Evolutionary conservation across 1,140 invertebrate genomes (phyloP).

Genomic region (Aphaenogaster rudis): DNA sequence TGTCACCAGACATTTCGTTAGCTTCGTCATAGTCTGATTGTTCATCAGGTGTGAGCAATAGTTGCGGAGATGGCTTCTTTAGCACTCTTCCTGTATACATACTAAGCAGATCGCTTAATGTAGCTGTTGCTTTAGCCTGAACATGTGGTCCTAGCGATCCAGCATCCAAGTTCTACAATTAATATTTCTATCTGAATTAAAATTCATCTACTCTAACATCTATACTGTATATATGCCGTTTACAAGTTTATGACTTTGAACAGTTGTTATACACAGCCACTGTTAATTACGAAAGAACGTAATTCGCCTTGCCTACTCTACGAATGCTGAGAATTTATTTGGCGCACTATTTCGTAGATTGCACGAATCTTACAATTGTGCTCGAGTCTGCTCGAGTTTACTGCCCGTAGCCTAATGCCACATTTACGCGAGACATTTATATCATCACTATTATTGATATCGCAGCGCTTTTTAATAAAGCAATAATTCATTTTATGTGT

Average conservation of each 20-base stretch:
- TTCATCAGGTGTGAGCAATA: slow-evolving; percentile 81
- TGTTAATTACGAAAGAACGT: slow-evolving; percentile 20
- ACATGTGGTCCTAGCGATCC: slow-evolving; percentile 82
- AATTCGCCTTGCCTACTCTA: slow-evolving; percentile 41
- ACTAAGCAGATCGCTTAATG: slow-evolving; percentile 82
- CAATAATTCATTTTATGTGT: neutral
- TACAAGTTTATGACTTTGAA: slow-evolving; percentile 33
- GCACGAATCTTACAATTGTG: neutral
- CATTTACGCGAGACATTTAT: neutral
- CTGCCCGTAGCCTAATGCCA: neutral
- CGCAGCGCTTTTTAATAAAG: neutral
- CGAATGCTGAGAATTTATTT: neutral
- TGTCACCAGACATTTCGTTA: slow-evolving; percentile 79
- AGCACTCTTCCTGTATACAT: slow-evolving; percentile 80
- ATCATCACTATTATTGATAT: neutral
- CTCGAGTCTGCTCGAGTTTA: slow-evolving; percentile 32
- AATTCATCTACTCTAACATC: slow-evolving; percentile 62
- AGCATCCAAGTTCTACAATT: slow-evolving; percentile 83
- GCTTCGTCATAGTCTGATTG: slow-evolving; percentile 83
- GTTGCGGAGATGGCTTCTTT: slow-evolving; percentile 80
- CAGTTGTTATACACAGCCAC: neutral
- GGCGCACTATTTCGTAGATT: neutral
- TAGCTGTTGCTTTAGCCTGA: slow-evolving; percentile 81
- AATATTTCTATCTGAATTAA: slow-evolving; percentile 75
- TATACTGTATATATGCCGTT: slow-evolving; percentile 53